Evolutionary conservation across 2,797 vertebrate genomes (phyloP).

Genomic region (Dallia pectoralis): DNA sequence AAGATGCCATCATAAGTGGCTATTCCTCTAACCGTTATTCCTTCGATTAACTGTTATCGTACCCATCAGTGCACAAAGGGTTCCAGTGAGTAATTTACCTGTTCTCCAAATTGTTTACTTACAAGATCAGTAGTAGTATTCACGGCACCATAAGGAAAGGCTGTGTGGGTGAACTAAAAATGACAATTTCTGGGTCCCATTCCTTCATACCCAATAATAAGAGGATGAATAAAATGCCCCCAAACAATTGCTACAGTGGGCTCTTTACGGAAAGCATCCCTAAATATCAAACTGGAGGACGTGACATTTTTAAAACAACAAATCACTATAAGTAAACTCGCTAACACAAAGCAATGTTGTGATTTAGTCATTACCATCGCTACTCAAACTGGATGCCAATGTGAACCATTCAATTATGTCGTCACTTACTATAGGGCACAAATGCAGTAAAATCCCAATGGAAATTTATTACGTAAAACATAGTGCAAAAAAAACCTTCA

Average conservation of each 20-base stretch:
- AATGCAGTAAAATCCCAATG: no score
- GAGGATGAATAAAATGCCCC: not conserved
- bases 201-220: not conserved
- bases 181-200: not conserved
- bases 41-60: not conserved
- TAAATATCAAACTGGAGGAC: conserved; percentile 63
- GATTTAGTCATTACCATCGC: not conserved
- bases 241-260: not conserved
- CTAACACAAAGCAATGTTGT: conserved; percentile 31
- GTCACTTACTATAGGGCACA: conserved; percentile 4
- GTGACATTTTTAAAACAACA: conserved; percentile 57
- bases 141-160: conserved; percentile 47
- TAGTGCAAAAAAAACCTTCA: no score
- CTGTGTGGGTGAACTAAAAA: conserved; percentile 64
- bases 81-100: conserved; percentile 15
- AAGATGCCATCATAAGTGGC: not conserved
- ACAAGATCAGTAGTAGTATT: conserved; percentile 31
- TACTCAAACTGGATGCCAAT: conserved; percentile 26
- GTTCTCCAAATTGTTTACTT: conserved; percentile 22
- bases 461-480: no score
- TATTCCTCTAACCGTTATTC: not conserved
- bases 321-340: conserved; percentile 60
- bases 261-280: not conserved
- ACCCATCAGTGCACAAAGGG: not conserved
- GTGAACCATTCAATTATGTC: conserved; percentile 14